Evolutionary conservation across 2,888 invertebrate genomes (phyloP).

Genomic region (Listrodromus nycthemerus): DNA sequence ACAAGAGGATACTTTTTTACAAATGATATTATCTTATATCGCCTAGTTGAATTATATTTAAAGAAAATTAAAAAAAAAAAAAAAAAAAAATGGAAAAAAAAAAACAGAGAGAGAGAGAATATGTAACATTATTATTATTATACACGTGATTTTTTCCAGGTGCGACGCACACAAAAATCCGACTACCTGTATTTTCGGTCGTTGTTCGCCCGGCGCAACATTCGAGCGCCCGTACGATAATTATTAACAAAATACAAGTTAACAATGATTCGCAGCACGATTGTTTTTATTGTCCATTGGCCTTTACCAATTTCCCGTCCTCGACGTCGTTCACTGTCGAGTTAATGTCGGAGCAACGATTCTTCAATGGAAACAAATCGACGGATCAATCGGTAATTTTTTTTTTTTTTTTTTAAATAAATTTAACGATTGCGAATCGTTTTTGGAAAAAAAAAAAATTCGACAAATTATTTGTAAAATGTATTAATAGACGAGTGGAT

Average conservation of each 20-base stretch:
- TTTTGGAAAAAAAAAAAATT: too few relatives aligned
- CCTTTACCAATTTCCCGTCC: not conserved
- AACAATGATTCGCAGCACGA: conserved; percentile 75
- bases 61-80: conserved; percentile 39
- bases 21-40: conserved; percentile 72
- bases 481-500: too few relatives aligned
- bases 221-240: conserved; percentile 74
- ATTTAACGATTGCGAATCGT: too few relatives aligned
- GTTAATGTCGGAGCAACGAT: too few relatives aligned
- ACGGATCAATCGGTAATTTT: too few relatives aligned
- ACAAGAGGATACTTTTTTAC: conserved; percentile 78
- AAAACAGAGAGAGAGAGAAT: conserved; percentile 51
- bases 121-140: conserved; percentile 73
- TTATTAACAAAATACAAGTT: conserved; percentile 82
- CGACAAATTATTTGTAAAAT: too few relatives aligned
- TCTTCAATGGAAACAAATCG: too few relatives aligned
- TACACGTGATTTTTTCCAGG: conserved; percentile 80
- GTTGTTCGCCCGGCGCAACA: conserved; percentile 75
- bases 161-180: conserved; percentile 81
- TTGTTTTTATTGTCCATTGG: conserved; percentile 31
- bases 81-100: too few relatives aligned
- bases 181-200: conserved; percentile 79
- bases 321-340: not conserved
- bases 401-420: too few relatives aligned
- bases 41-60: conserved; percentile 69